Evolutionary conservation across 2,797 vertebrate species (phyloP).

Genomic region (Acanthornis magna): DNA sequence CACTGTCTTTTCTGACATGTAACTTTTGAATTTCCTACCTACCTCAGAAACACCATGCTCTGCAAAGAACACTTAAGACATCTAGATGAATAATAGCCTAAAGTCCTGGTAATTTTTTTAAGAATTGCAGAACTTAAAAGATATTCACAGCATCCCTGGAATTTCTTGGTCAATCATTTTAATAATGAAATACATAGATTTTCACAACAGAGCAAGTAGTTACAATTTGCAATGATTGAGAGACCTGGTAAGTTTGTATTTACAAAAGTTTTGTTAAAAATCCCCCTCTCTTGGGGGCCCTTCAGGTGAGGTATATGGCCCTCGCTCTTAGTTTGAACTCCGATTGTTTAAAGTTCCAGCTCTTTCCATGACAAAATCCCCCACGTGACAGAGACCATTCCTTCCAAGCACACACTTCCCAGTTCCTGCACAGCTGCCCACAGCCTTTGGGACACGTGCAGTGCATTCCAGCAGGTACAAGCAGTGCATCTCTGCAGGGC

Average conservation of each 20-base stretch:
- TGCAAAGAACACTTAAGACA: not conserved
- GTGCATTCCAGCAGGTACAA: not conserved
- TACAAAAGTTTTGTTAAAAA: conserved; percentile 18
- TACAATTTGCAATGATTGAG: not conserved
- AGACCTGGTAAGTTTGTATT: not conserved
- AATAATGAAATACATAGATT: not conserved
- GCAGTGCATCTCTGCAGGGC: not conserved
- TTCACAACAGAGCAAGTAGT: not conserved
- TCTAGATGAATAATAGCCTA: not conserved
- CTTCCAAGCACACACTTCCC: not conserved
- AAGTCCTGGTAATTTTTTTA: not conserved
- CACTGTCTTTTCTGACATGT: not conserved
- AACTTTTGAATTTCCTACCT: not conserved
- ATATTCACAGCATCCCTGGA: not conserved
- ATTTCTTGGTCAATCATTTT: not conserved
- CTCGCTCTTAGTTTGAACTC: not conserved
- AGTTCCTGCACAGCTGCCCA: not conserved
- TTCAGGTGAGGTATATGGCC: not conserved
- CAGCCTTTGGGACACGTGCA: not conserved
- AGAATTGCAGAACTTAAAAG: not conserved
- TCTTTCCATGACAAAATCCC: not conserved
- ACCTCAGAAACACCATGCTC: not conserved
- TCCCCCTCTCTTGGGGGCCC: not conserved
- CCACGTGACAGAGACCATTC: accelerated
- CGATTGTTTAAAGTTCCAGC: not conserved